Conservation (phyloP, 2,113 vertebrate genomes). For the Tenebrosternarchus preto region DNA sequence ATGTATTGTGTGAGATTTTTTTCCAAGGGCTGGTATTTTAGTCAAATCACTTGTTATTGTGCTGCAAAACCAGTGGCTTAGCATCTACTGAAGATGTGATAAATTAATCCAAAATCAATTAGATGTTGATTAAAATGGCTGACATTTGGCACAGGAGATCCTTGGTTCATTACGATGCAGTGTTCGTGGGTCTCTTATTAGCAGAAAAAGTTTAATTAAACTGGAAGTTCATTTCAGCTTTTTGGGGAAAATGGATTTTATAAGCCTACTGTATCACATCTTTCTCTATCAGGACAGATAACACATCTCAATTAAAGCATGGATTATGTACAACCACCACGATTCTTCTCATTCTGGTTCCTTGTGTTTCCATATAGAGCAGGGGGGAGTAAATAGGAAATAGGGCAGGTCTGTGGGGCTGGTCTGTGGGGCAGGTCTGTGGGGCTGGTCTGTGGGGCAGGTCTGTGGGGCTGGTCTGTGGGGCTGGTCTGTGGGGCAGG, state of each 20-base stretch:
- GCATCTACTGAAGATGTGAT: slow-evolving; percentile 26
- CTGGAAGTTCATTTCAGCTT: slow-evolving; percentile 32
- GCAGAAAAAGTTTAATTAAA: slow-evolving; percentile 38
- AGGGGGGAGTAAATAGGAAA: too few species aligned
- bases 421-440: neutral
- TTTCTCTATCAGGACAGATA: slow-evolving; percentile 14
- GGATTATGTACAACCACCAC: neutral
- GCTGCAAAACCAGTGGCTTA: neutral
- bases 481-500: neutral
- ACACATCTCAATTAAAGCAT: slow-evolving; percentile 19
- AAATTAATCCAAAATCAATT: slow-evolving; percentile 37
- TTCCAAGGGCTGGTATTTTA: neutral
- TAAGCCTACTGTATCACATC: slow-evolving; percentile 30
- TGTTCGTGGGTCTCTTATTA: slow-evolving; percentile 40
- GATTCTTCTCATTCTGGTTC: neutral
- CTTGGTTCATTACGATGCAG: slow-evolving; percentile 1
- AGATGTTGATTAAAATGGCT: slow-evolving; percentile 40
- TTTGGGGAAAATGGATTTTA: slow-evolving; percentile 42
- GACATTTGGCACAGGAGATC: slow-evolving; percentile 38
- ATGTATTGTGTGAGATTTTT: too few species aligned
- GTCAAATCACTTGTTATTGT: slow-evolving; percentile 5
- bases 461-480: slow-evolving; percentile 5
- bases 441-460: neutral
- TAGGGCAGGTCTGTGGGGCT: too few species aligned
- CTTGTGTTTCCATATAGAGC: neutral